These are phyloP conservation scores for Ophion slaviceki DNA, from an alignment of 2,888 invertebrate genomes.

Conservation along the genomic window DNA sequence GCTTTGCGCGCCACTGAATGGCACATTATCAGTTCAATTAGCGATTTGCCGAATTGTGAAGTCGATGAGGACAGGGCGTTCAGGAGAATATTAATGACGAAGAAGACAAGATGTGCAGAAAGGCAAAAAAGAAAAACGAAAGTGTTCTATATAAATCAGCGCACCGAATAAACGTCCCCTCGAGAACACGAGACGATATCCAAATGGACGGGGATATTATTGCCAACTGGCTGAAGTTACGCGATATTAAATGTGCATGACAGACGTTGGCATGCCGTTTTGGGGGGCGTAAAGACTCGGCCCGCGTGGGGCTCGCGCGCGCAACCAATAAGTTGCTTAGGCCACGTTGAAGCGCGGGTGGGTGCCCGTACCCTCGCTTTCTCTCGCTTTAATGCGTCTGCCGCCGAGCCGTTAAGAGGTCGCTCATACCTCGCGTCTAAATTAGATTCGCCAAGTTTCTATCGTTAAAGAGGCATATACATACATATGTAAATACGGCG, in stretches of 20 bases:
- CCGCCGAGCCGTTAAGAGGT: constrained; percentile 68
- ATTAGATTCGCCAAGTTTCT: constrained; percentile 62
- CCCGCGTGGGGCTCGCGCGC: constrained; percentile 8
- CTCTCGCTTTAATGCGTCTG: constrained; percentile 69
- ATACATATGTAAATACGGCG: background rate
- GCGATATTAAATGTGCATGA: constrained; percentile 65
- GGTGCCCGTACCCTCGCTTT: constrained; percentile 44
- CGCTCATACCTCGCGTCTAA: constrained; percentile 62
- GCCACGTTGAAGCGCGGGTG: constrained; percentile 30
- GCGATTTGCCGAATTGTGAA: no score
- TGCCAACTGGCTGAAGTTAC: constrained; percentile 64
- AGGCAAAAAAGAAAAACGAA: background rate
- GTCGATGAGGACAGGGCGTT: no score
- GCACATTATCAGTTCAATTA: no score
- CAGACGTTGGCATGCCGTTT: constrained; percentile 55
- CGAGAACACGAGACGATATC: constrained; percentile 21
- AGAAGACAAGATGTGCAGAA: background rate
- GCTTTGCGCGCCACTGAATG: no score
- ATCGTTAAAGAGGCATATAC: constrained; percentile 19
- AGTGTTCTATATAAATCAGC: constrained; percentile 30
- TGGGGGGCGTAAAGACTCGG: constrained; percentile 17
- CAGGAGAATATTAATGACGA: no score
- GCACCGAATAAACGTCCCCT: background rate
- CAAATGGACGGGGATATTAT: constrained; percentile 57
- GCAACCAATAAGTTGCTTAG: background rate